These are phyloP conservation scores for Stichopus horrens DNA, from an alignment of 53 echinoderm and acorn worm species.

Conservation along the genomic window DNA sequence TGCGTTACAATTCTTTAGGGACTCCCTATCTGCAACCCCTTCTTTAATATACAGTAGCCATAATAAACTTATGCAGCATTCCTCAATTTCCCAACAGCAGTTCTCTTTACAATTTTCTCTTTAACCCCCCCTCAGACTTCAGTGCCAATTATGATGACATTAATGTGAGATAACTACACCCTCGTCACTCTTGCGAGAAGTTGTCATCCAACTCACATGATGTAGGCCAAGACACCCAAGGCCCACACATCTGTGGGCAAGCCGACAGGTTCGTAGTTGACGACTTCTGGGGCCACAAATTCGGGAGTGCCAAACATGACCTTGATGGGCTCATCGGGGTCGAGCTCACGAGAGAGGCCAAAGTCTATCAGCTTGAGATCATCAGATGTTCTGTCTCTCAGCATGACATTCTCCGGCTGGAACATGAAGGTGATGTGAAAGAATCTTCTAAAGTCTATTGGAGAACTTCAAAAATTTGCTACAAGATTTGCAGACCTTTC, in stretches of 20 bases:
- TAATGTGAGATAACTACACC: not conserved
- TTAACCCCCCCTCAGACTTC: not conserved
- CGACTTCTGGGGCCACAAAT: constrained; percentile 91
- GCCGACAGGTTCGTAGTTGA: constrained; percentile 95
- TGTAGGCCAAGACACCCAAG: constrained; percentile 82
- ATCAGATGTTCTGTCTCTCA: constrained; percentile 78
- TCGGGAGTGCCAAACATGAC: constrained; percentile 98
- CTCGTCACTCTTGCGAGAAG: not conserved
- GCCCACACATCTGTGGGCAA: constrained; percentile 97
- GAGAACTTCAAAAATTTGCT: too few relatives aligned
- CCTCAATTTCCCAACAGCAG: not conserved
- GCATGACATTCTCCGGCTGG: constrained; percentile 96
- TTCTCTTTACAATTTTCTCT: not conserved
- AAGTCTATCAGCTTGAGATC: constrained; percentile 93
- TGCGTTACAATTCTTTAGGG: too few relatives aligned
- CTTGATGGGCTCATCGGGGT: constrained; percentile 72
- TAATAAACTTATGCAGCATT: too few relatives aligned
- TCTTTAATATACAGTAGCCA: too few relatives aligned
- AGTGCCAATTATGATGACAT: not conserved
- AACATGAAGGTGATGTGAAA: not conserved
- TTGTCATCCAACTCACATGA: constrained; percentile 76
- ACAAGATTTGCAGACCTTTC: too few relatives aligned
- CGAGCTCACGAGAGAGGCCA: constrained; percentile 77
- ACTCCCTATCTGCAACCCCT: too few relatives aligned
- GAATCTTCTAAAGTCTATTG: too few relatives aligned